Evolutionary conservation across 2,113 vertebrate genomes (phyloP), one percentile per base, ranked within the genome.

Genomic region (Gila orcuttii): DNA sequence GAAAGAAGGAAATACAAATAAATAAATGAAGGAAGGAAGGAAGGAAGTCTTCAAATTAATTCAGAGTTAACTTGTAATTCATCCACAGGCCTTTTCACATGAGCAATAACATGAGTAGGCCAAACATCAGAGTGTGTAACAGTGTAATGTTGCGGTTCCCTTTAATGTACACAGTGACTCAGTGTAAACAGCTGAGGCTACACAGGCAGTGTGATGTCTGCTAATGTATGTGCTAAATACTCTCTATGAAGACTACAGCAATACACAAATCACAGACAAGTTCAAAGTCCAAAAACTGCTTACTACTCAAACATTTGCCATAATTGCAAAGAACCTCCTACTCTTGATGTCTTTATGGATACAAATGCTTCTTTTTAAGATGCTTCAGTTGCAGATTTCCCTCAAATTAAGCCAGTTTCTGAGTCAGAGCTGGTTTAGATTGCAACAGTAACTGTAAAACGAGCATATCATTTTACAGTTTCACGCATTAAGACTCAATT

Each of bases 401-500:
- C 60, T 52, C 62, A 13, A 11, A 68, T 69, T 23, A 52, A 68
- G 62, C 47, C 45, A 36, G 47, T 82, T 47, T 33, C n/a, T 31
- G 25, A 50, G 45, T 52, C 79, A 8, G 42, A 12, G 25, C 21
- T 69, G 78, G 39, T 64, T 60, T 74, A 59, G 21, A 73, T 50
- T 36, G 19, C 23, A 79, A 39, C 23, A 36, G 55, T 57, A 79
- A 52, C 50, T 21, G n/a, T 36, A 25, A 86, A 71, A 45, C 23
- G 45, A 80, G 60, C 68, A 52, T 71, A 74, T 82, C 80, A 6
- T 69, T 82, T 82, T 82, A 82, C 80, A 82, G n/a, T 69, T 82
- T 52, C 11, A 52, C 17, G 21, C 62, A 82, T 69, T 82, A 77
- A 82, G 62, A 81, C 15, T 21, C 12, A 66, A 82, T 86, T 86